Base-by-base conservation (phyloP, 2,113 vertebrate genomes). In the Gnathonemus longibarbis region DNA sequence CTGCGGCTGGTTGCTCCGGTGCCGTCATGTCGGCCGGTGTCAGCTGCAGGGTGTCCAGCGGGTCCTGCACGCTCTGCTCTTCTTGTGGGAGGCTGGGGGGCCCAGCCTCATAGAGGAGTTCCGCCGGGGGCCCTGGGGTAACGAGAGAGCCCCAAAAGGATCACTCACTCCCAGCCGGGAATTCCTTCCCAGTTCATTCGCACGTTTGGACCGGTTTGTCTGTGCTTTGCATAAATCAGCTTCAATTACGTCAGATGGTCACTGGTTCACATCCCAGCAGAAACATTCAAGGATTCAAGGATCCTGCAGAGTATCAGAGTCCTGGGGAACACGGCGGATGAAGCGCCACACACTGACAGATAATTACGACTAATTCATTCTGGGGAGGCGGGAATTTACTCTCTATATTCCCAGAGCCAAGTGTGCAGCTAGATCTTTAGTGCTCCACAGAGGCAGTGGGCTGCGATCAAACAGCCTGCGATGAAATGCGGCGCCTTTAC, bases 11-110 rank as follows among this genome's bases (percentile, higher is more conserved):
- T 11, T 92, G 91, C 66, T 96, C 97, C 0, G 95, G 94, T 77
- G 91, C 94, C 5, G 90, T 19, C 11, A 92, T 56, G 39, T 96
- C 95, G 0, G 94, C 93, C 11, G 94, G 90, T 0, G 93, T 94
- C 89, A 95, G 90, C 85, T 94, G 97, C 95, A 88, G 91, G 86
- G 93, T 88, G 86, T 96, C 96, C 0, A 94, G 92, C 7, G 94
- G 94, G 88, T 95, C 96, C 88, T 94, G 94, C 52, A 94, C 91
- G 3, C 93, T 48, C 31, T 93, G 95, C 58, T 95, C 93, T 35
- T 96, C 95, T 13, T 92, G 92, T 48, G 93, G 92, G 48, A 93
- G 77, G 31, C 53, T 91, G 5, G 92, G 39, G 84, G 21, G 62
- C 49, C 45, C 89, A 45, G 56, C 87, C 35, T 92, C 94, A 1